phyloP scores from a whole-genome alignment of 2,797 vertebrate genomes.

The Heliangelus exortis region DNA sequence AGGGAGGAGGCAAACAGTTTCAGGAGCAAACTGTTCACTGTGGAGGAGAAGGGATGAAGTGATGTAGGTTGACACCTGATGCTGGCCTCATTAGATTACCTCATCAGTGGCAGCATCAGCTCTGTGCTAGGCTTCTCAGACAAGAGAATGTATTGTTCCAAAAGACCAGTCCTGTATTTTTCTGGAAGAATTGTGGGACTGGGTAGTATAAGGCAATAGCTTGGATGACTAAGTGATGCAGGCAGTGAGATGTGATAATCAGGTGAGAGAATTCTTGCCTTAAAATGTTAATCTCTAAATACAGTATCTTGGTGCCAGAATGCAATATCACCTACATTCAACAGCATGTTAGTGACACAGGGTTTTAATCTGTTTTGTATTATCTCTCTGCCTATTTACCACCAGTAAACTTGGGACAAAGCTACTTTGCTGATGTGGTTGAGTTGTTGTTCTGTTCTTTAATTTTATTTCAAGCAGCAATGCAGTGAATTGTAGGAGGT shows the following conservation, averaged over 20 bases:
- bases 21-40: background rate
- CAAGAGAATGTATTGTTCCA: background rate
- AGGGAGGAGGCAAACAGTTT: background rate
- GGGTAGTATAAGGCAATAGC: background rate
- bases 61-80: background rate
- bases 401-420: background rate
- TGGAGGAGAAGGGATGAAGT: background rate
- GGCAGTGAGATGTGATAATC: background rate
- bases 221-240: background rate
- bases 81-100: background rate
- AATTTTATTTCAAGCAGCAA: background rate
- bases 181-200: background rate
- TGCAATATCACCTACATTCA: background rate
- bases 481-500: background rate
- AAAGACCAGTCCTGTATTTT: background rate
- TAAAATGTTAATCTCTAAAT: background rate
- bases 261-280: background rate
- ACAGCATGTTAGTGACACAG: fast-evolving
- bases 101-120: background rate
- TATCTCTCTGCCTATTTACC: background rate
- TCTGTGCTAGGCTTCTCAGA: background rate
- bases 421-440: background rate
- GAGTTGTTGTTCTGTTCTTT: background rate
- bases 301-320: background rate
- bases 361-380: background rate